Conservation (phyloP, 2,797 vertebrate genomes). For the Sebastes taczanowskii region DNA sequence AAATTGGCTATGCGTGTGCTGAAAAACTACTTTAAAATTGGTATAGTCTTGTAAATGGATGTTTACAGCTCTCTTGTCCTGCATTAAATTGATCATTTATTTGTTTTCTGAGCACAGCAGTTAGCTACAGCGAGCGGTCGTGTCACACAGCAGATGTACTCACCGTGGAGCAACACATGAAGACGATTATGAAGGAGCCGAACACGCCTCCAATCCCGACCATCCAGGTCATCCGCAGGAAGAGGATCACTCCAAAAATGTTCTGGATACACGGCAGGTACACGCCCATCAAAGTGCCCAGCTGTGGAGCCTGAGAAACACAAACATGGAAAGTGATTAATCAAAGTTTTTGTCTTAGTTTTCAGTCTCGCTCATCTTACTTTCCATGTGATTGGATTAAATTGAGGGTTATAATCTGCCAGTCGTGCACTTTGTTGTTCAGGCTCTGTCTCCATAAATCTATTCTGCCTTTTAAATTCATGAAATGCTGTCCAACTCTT, state of each 20-base stretch:
- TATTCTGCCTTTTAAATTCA: neutral
- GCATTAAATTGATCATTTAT: neutral
- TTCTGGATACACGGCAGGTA: slow-evolving; percentile 98
- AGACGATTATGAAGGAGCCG: slow-evolving; percentile 95
- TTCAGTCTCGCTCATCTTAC: neutral
- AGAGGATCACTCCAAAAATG: slow-evolving; percentile 98
- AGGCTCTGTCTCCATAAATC: neutral
- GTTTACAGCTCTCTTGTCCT: neutral
- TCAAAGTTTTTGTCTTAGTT: neutral
- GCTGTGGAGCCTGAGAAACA: slow-evolving; percentile 88
- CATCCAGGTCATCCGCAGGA: slow-evolving; percentile 98
- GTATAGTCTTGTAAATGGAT: neutral
- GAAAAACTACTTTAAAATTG: neutral
- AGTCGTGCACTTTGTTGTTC: neutral
- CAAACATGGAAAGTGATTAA: neutral
- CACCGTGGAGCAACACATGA: slow-evolving; percentile 98
- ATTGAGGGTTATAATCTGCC: neutral
- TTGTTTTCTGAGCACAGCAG: neutral
- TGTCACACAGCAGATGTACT: slow-evolving; percentile 67
- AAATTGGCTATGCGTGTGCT: neutral
- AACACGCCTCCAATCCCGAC: slow-evolving; percentile 94
- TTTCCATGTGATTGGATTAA: neutral
- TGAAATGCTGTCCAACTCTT: neutral
- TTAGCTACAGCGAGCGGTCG: neutral
- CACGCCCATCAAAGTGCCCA: slow-evolving; percentile 98